phyloP scores from a whole-genome alignment of 2,888 invertebrate species.

The Cataglyphis cursor region DNA sequence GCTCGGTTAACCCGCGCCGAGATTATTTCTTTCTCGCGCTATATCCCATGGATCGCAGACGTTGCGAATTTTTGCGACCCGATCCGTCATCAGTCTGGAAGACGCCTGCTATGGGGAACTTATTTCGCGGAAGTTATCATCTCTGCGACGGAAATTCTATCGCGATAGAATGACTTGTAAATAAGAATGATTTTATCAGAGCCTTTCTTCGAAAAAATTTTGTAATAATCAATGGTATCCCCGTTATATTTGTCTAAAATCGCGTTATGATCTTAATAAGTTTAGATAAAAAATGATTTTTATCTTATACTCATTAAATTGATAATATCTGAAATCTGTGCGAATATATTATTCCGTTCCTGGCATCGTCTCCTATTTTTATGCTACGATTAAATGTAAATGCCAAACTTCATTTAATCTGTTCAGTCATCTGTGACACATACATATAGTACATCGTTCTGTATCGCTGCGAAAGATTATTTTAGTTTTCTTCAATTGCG shows the following conservation, averaged over 20 bases:
- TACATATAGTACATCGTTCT: background rate
- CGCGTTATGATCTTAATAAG: background rate
- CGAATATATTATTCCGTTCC: background rate
- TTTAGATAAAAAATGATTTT: background rate
- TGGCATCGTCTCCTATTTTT: background rate
- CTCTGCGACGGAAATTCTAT: conserved; percentile 34
- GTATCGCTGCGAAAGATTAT: background rate
- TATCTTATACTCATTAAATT: background rate
- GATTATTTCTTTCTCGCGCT: conserved; percentile 13
- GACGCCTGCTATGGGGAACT: conserved; percentile 6
- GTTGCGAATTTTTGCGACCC: conserved; percentile 41
- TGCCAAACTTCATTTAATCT: conserved; percentile 29
- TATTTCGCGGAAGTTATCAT: conserved; percentile 39
- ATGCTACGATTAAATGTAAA: conserved; percentile 28
- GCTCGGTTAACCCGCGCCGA: conserved; percentile 32
- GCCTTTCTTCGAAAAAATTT: background rate
- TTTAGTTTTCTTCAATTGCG: conserved; percentile 1
- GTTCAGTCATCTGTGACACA: conserved; percentile 34
- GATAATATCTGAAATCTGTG: background rate
- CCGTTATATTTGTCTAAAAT: background rate
- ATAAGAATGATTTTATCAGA: background rate
- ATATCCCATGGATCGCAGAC: conserved; percentile 32
- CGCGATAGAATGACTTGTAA: conserved; percentile 7
- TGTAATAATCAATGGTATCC: background rate
- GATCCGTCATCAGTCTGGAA: background rate